These are phyloP conservation scores for Oophaga pumilio DNA, from an alignment of 2,113 vertebrate species.

Conservation along the genomic window DNA sequence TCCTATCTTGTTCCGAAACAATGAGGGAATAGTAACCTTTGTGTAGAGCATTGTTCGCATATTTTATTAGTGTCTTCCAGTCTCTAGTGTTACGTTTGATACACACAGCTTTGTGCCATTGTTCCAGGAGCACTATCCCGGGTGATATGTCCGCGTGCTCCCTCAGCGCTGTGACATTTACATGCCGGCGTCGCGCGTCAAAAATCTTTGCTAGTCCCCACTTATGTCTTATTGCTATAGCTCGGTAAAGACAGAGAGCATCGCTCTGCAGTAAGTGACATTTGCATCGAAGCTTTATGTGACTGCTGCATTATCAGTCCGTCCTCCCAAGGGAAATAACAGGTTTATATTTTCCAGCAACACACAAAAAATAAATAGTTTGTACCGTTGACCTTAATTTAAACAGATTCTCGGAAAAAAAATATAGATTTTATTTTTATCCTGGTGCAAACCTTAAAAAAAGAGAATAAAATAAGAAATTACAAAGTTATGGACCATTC, in stretches of 20 bases:
- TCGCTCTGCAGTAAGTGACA: constrained; percentile 30
- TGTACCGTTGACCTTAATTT: constrained; percentile 21
- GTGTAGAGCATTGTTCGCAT: background rate
- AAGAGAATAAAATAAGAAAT: background rate
- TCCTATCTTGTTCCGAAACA: background rate
- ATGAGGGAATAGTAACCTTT: constrained; percentile 23
- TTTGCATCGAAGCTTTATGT: constrained; percentile 25
- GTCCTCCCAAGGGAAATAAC: constrained; percentile 44
- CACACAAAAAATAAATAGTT: constrained; percentile 25
- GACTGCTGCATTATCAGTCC: constrained; percentile 5
- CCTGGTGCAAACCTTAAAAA: background rate
- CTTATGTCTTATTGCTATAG: constrained; percentile 34
- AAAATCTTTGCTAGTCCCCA: constrained; percentile 37
- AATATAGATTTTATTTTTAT: background rate
- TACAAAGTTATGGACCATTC: background rate
- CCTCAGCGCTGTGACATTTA: constrained; percentile 49
- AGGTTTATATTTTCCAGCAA: constrained; percentile 1
- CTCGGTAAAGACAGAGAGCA: constrained; percentile 13
- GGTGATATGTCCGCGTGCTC: constrained; percentile 12
- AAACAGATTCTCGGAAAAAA: background rate
- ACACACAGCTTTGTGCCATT: background rate
- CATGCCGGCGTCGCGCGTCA: constrained; percentile 29
- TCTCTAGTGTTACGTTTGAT: constrained; percentile 12
- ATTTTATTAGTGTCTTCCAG: background rate
- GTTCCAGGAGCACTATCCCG: constrained; percentile 2